Evolutionary conservation across 2,888 invertebrate genomes (phyloP).

Genomic region (Yponomeuta cagnagella): DNA sequence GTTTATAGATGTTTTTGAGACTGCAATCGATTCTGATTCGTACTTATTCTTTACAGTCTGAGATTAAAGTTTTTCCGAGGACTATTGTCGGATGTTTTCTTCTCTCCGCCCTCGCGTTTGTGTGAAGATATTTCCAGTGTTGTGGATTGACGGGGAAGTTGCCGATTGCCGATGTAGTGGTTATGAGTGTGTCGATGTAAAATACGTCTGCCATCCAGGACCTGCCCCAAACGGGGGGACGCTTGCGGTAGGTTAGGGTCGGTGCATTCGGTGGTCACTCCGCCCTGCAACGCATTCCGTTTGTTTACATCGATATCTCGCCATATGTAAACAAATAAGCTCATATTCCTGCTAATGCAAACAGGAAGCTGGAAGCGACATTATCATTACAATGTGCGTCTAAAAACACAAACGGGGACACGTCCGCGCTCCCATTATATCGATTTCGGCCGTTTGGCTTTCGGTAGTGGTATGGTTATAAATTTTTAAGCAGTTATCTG

Average conservation of each 20-base stretch:
- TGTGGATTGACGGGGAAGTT: not conserved
- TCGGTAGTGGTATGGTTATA: constrained; percentile 43
- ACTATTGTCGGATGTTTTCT: constrained; percentile 6
- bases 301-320: constrained; percentile 38
- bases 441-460: constrained; percentile 26
- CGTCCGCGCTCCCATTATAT: constrained; percentile 20
- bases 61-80: constrained; percentile 9
- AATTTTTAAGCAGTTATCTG: constrained; percentile 56
- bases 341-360: not conserved
- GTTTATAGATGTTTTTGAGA: constrained; percentile 8
- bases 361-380: not conserved
- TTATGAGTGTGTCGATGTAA: constrained; percentile 21
- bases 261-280: constrained; percentile 43
- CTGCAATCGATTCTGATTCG: constrained; percentile 7
- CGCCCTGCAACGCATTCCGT: not conserved
- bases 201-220: constrained; percentile 52
- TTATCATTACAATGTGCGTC: not conserved
- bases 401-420: not conserved
- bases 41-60: constrained; percentile 7
- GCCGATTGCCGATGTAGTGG: not conserved
- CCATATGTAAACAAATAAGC: constrained; percentile 48
- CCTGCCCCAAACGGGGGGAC: constrained; percentile 63
- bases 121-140: not conserved
- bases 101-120: not conserved
- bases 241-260: constrained; percentile 61